Base-by-base conservation (phyloP, 2,888 invertebrate genomes). In the Chaitophorus viminalis region DNA sequence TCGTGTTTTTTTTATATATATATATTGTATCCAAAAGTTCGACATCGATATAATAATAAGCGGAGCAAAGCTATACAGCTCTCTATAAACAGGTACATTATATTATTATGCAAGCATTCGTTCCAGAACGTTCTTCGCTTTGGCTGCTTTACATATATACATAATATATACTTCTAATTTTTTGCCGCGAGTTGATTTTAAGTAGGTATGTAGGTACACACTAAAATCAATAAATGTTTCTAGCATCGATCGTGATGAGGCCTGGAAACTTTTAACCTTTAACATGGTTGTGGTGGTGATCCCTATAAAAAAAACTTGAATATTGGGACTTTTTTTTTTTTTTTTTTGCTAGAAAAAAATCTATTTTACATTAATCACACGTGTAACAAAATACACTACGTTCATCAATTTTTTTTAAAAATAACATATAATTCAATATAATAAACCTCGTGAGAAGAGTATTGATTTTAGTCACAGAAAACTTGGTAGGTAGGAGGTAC, bases 281-380 rank as follows among this genome's bases (percentile, higher is more conserved):
- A 75, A 39, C 36, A n/a, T 70, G 39, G n/a, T n/a, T 21, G 31
- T 25, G 25, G 25, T 6, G 21, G 2, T 25, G 60, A 14, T 36
- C 46, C 84, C 84, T 85, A 76, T 76, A 85, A 85, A 84, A 85
- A 85, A 31, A 85, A 77, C 39, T 60, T 75, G 72, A 83, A 76
- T 52, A 18, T 46, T 46, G 84, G 84, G 84, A 85, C 25, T 52
- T 65, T 46, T 46, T 33, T 75, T 65, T 75, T 31, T 31, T n/a
- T 81, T 81, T 39, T 29, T n/a, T n/a, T n/a, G n/a, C 60, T 78
- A 60, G 5, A 79, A 39, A 68, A 33, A 81, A 5, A 68, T 81
- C n/a, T 60, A 60, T 29, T 9, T 36, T 46, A 68, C 39, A 79
- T 21, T 21, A 60, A 25, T 60, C 8, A 52, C 60, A 21, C 18